phyloP scores from a whole-genome alignment of 1,140 invertebrate species.

The Trialeurodes vaporariorum region DNA sequence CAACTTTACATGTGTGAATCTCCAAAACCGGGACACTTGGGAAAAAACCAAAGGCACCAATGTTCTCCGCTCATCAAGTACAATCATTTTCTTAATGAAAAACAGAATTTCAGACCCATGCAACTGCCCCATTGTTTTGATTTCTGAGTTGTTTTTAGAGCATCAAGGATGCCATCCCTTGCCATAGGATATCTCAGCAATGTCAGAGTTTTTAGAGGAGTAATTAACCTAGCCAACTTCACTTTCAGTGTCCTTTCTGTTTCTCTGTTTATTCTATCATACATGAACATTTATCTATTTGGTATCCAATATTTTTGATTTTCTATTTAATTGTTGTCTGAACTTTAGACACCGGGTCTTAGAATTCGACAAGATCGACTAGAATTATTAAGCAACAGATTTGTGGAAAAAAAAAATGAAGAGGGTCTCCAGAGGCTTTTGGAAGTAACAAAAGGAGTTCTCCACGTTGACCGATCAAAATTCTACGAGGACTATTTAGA shows the following conservation, averaged over 20 bases:
- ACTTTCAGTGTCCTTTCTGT: background rate
- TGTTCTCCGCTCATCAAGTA: no score
- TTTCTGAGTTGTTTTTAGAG: no score
- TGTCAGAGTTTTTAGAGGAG: background rate
- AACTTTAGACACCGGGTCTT: slow-evolving; percentile 48
- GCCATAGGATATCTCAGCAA: background rate
- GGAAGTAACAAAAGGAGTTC: slow-evolving; percentile 39
- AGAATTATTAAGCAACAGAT: slow-evolving; percentile 42
- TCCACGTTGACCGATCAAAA: background rate
- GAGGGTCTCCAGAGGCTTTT: slow-evolving; percentile 56
- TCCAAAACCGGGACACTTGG: no score
- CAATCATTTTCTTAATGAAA: no score
- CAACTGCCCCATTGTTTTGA: no score
- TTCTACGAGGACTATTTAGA: background rate
- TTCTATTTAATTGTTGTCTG: background rate
- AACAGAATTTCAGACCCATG: no score
- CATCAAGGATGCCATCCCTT: no score
- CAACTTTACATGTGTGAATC: no score
- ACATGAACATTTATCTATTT: no score
- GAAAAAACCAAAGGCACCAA: no score
- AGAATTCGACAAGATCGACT: slow-evolving; percentile 45
- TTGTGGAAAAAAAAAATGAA: slow-evolving; percentile 46
- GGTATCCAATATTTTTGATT: no score
- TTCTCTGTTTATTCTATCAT: background rate
- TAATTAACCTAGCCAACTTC: background rate